phyloP scores from a whole-genome alignment of 2,113 vertebrate species.

The Xerus inauris region DNA sequence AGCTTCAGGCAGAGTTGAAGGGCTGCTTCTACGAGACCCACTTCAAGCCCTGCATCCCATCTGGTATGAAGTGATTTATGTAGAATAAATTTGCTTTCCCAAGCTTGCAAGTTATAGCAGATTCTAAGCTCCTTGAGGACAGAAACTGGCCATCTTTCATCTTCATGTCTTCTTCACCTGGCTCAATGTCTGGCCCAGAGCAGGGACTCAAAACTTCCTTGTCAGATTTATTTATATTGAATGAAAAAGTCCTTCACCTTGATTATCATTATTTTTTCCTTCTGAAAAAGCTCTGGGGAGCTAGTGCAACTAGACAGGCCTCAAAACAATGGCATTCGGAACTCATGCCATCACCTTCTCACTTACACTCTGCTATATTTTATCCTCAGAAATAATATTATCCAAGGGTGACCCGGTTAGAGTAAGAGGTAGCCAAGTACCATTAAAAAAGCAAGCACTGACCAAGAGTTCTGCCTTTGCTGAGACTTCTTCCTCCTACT shows the following conservation, averaged over 20 bases:
- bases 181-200: not conserved
- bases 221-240: not conserved
- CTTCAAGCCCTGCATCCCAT: not conserved
- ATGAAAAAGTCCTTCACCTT: conserved; percentile 1
- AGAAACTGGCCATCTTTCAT: not conserved
- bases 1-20: not conserved
- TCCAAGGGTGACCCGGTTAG: conserved; percentile 14
- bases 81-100: not conserved
- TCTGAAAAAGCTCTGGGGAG: no score
- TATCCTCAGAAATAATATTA: conserved; percentile 50
- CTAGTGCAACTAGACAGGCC: not conserved
- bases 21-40: not conserved
- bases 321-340: not conserved
- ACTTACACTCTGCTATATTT: not conserved
- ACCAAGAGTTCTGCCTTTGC: not conserved
- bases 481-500: conserved; percentile 47
- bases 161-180: not conserved
- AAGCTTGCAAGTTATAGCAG: not conserved
- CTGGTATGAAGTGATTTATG: not conserved
- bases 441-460: conserved; percentile 31
- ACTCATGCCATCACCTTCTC: not conserved
- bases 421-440: conserved; percentile 49
- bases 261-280: not conserved
- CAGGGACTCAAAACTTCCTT: not conserved
- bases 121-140: not conserved